Base-by-base conservation (phyloP, 2,888 invertebrate species). In the Papilio gigon region DNA sequence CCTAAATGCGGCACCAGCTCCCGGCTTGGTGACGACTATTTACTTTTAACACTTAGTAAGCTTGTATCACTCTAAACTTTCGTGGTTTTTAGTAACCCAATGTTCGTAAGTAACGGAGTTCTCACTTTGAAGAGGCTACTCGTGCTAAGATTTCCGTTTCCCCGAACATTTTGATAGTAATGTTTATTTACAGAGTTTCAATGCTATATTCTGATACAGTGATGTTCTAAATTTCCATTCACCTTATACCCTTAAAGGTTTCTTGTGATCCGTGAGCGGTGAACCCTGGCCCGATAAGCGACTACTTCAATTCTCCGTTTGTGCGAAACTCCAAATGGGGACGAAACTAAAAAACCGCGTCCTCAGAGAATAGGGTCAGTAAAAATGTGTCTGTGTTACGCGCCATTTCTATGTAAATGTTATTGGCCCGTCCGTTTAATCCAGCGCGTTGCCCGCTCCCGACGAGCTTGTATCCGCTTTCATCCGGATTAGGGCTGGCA, bases 331-430 rank as follows among this genome's bases (percentile, higher is more conserved):
- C 63, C 59, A 53, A 67, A 30, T 53, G 47, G 30, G 30, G 20
- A 42, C 64, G 59, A 25, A 33, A 42, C 27, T 63, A 63, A 63
- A 62, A 65, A 65, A 35, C 61, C 35, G 61, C 61, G 53, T 69
- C 65, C 68, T 42, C 73, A 67, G 73, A 75, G 74, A 85, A 87
- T 77, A 79, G 77, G 86, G 85, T 85, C 86, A 87, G 85, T 86
- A 87, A 87, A 88, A 88, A 85, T 85, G 82, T 84, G 83, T 82
- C 79, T 79, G 81, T 78, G 76, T 80, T 77, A 80, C 82, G 78
- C 77, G 77, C 87, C 84, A 86, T 90, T 89, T 86, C 84, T 89
- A 90, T 90, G 90, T 86, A 83, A 90, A 90, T 90, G 85, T 88
- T 89, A 90, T 89, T 84, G 86, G 80, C 81, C 83, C 84, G 83